Evolutionary conservation across 2,113 vertebrate genomes (phyloP), one percentile per base, ranked within the genome.

Genomic region (Carassius auratus): DNA sequence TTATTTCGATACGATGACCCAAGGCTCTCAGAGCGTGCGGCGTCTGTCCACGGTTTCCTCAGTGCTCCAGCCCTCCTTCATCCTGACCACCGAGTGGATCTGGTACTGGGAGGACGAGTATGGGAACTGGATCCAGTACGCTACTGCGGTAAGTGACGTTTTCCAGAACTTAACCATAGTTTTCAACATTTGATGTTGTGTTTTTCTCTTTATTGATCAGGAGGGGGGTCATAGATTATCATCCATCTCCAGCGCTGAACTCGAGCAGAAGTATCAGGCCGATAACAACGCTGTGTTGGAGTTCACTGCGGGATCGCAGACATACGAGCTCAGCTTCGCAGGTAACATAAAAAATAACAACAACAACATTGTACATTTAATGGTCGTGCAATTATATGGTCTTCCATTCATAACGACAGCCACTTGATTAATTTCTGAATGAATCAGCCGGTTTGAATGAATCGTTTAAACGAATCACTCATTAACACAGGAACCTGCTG

Each of bases 101-200:
- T 95, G 94, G 95, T 91, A 91, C 92, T 94, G 94, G 94, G 85
- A 95, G 91, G 92, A 95, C 2, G 92, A 95, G 86, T 33, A 1
- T 4, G 88, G 88, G 0, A 90, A 42, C 1, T 95, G 94, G 94
- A 92, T 90, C 82, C 30, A 68, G 83, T 95, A 94, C 2, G 83
- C 90, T 7, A 80, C 92, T 0, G 3, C 89, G 14, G 94, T 95
- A 90, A 91, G 94, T 76, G 73, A 3, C 42, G 15, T 13, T 26
- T 45, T 3, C 2, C 6, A 0, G 1, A 52, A 26, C n/a, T 8
- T 8, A 26, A 26, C 21, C 50, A 12, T 76, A 4, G 9, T 69
- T 69, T 68, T 64, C 23, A 64, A 30, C 23, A 64, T 26, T 3
- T 33, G 2, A 30, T 30, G 13, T 33, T 8, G 14, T 36, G 84